Conservation (phyloP, 1,140 invertebrate species). For the Trichonephila clavata region DNA sequence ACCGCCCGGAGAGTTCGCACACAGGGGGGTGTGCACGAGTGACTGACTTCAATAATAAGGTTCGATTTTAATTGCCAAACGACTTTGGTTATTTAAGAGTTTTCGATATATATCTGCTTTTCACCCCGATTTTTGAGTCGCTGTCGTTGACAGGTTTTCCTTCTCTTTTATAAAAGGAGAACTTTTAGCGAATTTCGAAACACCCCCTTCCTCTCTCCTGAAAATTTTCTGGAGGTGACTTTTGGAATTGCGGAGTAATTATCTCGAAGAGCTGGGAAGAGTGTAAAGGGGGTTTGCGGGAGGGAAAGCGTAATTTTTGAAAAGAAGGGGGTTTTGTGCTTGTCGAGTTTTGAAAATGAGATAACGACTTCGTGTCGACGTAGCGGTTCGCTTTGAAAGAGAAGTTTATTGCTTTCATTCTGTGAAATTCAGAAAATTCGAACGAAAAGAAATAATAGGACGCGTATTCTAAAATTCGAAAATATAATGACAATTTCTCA, state of each 20-base stretch:
- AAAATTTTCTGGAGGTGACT: slow-evolving; percentile 44
- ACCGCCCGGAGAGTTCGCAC: background rate
- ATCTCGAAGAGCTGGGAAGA: background rate
- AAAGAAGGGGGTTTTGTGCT: slow-evolving; percentile 1
- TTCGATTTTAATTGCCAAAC: slow-evolving; percentile 55
- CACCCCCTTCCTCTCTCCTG: too few species aligned
- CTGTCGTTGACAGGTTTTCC: slow-evolving; percentile 32
- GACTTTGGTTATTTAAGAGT: slow-evolving; percentile 33
- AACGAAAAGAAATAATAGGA: too few species aligned
- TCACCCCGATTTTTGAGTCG: slow-evolving; percentile 2
- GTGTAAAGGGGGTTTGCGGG: too few species aligned
- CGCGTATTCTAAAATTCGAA: too few species aligned
- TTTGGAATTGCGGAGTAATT: slow-evolving; percentile 31
- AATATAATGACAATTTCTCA: too few species aligned
- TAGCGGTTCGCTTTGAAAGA: background rate
- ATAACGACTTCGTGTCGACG: background rate
- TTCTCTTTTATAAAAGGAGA: slow-evolving; percentile 9
- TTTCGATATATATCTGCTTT: slow-evolving; percentile 11
- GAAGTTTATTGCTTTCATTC: too few species aligned
- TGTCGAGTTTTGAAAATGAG: background rate
- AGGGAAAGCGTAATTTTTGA: background rate
- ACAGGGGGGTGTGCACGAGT: background rate
- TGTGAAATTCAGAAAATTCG: too few species aligned
- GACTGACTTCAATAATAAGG: slow-evolving; percentile 24
- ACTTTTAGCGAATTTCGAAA: background rate